Conservation (phyloP, 2,113 vertebrate genomes). For the Pagrus major region DNA sequence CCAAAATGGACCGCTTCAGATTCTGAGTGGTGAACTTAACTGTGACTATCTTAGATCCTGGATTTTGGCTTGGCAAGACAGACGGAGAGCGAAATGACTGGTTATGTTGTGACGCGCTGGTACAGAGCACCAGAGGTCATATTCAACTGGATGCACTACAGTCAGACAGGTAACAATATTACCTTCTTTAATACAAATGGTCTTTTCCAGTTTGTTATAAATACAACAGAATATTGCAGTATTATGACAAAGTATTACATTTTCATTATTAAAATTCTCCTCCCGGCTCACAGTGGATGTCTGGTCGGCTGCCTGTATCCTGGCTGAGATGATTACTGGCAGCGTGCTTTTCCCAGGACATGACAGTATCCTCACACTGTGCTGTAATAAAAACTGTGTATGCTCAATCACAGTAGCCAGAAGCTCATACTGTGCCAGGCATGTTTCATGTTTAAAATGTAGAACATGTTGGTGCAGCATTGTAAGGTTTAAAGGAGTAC, state of each 20-base stretch:
- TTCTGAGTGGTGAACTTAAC: neutral
- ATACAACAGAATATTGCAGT: neutral
- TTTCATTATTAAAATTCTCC: slow-evolving; percentile 9
- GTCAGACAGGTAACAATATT: slow-evolving; percentile 80
- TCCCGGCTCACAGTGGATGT: slow-evolving; percentile 82
- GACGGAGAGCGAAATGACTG: slow-evolving; percentile 87
- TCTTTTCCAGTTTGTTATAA: neutral
- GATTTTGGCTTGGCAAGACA: slow-evolving; percentile 89
- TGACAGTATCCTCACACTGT: slow-evolving; percentile 86
- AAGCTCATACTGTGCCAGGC: neutral
- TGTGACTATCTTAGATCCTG: slow-evolving; percentile 80
- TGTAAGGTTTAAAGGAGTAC: neutral
- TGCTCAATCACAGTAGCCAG: neutral
- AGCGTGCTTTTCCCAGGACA: slow-evolving; percentile 85
- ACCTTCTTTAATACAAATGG: neutral
- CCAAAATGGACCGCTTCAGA: neutral
- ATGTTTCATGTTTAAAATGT: neutral
- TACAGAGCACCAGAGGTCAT: slow-evolving; percentile 89
- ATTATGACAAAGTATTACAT: neutral
- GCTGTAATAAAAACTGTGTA: slow-evolving; percentile 16
- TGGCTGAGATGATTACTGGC: slow-evolving; percentile 88
- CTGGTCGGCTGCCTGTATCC: slow-evolving; percentile 88
- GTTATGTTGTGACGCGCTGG: slow-evolving; percentile 89
- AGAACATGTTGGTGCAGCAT: neutral
- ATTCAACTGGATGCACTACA: slow-evolving; percentile 91